phyloP scores from a whole-genome alignment of 2,888 invertebrate species.

The Drosophila merina region DNA sequence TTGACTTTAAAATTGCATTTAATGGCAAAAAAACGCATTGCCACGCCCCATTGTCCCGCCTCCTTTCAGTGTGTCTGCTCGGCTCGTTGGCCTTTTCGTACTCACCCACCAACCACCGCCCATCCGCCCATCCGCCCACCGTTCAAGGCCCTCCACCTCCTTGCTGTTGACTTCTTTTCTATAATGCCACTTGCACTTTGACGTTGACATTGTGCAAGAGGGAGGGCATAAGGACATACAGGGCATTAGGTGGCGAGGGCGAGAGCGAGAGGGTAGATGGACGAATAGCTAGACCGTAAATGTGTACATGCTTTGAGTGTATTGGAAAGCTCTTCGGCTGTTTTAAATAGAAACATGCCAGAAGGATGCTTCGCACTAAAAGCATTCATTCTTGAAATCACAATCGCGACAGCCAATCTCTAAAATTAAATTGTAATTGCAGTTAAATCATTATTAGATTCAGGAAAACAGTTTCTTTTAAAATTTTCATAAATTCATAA shows the following conservation, averaged over 20 bases:
- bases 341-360: conserved; percentile 65
- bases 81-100: conserved; percentile 28
- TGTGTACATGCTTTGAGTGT: conserved; percentile 42
- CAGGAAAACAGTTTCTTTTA: too few species aligned
- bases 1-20: conserved; percentile 76
- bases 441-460: too few species aligned
- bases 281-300: conserved; percentile 3
- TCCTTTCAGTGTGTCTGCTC: conserved; percentile 44
- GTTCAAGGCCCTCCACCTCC: conserved; percentile 12
- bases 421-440: conserved; percentile 1
- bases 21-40: conserved; percentile 49
- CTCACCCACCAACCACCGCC: conserved; percentile 5
- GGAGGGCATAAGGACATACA: conserved; percentile 15
- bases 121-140: background rate
- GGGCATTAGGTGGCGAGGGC: too few species aligned
- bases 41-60: conserved; percentile 21
- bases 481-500: too few species aligned
- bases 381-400: conserved; percentile 52
- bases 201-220: conserved; percentile 68
- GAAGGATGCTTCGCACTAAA: conserved; percentile 62
- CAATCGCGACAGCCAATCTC: conserved; percentile 7
- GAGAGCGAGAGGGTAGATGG: too few species aligned
- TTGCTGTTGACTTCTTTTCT: conserved; percentile 58
- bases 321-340: conserved; percentile 52
- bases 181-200: conserved; percentile 79